Conservation (phyloP, 2,888 invertebrate species). For the Ectemnius continuus region DNA sequence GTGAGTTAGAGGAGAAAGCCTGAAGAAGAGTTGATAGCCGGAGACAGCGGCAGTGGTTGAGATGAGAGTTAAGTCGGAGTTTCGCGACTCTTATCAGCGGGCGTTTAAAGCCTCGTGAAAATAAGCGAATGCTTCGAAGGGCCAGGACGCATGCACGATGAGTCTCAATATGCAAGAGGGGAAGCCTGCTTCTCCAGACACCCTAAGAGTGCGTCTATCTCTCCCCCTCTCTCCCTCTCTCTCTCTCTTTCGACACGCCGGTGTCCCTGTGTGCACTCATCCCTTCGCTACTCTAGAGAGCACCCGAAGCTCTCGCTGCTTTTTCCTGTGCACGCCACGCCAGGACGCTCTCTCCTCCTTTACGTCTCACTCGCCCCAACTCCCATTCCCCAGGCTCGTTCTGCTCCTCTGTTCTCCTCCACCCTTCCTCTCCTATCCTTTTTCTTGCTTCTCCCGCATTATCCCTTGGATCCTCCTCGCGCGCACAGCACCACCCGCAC, state of each 20-base stretch:
- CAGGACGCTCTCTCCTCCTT: constrained; percentile 1
- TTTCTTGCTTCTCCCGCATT: constrained; percentile 26
- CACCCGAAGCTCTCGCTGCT: no score
- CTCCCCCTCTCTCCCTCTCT: constrained; percentile 4
- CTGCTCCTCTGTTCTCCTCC: no score
- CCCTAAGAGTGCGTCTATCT: background rate
- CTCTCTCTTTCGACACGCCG: background rate
- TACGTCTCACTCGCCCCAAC: background rate
- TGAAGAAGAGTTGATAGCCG: no score
- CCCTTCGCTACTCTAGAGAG: background rate
- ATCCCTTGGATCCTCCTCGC: constrained; percentile 16
- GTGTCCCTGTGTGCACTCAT: constrained; percentile 1
- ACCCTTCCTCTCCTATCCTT: background rate
- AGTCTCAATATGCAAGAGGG: no score
- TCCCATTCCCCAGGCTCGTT: background rate
- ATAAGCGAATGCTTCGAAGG: no score
- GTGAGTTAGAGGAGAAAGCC: no score
- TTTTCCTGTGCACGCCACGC: no score
- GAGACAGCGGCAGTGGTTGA: no score
- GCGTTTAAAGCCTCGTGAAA: no score
- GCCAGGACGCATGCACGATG: no score
- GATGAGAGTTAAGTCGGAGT: no score
- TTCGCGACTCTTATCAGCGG: no score
- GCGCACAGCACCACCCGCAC: constrained; percentile 5
- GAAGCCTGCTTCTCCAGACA: background rate